phyloP scores from a whole-genome alignment of 2,797 vertebrate species.

The Myotis planiceps region DNA sequence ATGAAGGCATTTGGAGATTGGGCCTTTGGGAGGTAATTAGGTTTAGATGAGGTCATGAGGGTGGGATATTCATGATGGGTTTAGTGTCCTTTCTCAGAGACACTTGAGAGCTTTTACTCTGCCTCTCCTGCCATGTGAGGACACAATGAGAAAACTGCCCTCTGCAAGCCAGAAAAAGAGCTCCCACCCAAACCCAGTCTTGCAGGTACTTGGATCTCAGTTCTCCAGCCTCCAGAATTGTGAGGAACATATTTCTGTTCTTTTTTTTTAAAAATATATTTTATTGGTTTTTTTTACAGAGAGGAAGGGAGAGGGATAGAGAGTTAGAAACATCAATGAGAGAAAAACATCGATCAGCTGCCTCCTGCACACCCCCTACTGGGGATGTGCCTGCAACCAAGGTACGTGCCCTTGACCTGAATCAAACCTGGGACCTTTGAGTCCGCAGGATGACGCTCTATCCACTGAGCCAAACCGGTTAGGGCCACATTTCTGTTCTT shows the following conservation, averaged over 20 bases:
- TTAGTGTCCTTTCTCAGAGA: not conserved
- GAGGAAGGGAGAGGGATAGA: no score
- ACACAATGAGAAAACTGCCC: not conserved
- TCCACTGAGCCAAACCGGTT: no score
- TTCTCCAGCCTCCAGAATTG: not conserved
- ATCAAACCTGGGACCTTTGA: no score
- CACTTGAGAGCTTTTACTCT: not conserved
- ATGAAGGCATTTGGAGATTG: not conserved
- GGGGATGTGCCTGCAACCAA: no score
- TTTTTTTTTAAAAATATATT: not conserved
- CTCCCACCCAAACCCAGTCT: not conserved
- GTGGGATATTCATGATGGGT: not conserved
- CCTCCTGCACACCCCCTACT: no score
- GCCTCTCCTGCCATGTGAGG: not conserved
- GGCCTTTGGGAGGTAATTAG: not conserved
- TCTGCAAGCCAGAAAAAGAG: not conserved
- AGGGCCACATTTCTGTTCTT: not conserved
- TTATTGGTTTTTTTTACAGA: no score
- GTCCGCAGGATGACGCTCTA: no score
- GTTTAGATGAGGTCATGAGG: not conserved
- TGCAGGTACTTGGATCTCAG: not conserved
- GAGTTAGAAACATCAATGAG: no score
- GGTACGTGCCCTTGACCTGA: no score
- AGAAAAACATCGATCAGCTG: no score
- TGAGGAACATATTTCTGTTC: not conserved